These are phyloP conservation scores for Vesta saturnalis DNA, from an alignment of 2,888 invertebrate genomes.

Conservation along the genomic window DNA sequence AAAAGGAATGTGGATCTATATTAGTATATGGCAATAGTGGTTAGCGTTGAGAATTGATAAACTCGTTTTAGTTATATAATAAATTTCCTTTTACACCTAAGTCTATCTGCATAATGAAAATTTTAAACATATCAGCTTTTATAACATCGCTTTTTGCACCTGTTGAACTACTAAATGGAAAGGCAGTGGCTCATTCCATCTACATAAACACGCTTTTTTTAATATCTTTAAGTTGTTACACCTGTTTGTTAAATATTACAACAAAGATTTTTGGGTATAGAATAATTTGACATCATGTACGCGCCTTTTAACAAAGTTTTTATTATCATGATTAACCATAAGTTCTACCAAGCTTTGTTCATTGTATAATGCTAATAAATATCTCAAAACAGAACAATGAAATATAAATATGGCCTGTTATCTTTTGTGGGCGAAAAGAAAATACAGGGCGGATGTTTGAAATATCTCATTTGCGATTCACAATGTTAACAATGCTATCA, in stretches of 20 bases:
- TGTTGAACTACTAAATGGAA: neutral
- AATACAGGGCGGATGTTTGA: constrained; percentile 29
- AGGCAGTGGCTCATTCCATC: neutral
- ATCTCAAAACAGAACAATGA: constrained; percentile 22
- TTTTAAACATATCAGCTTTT: neutral
- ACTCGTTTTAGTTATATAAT: neutral
- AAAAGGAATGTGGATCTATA: too few relatives aligned
- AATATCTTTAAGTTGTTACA: neutral
- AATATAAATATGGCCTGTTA: constrained; percentile 24
- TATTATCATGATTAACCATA: constrained; percentile 4
- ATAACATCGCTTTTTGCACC: constrained; percentile 8
- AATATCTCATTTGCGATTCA: constrained; percentile 30
- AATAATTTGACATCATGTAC: neutral
- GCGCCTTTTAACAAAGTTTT: neutral
- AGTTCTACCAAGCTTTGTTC: neutral
- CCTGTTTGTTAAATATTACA: neutral
- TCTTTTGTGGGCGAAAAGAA: constrained; percentile 32
- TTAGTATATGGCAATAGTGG: too few relatives aligned
- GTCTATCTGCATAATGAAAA: constrained; percentile 3
- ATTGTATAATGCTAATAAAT: constrained; percentile 22
- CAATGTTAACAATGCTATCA: constrained; percentile 31
- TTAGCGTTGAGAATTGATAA: neutral
- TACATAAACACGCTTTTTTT: neutral
- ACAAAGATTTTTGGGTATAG: neutral
- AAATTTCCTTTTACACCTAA: neutral